phyloP scores from a whole-genome alignment of 53 echinoderm and acorn worm genomes.

The Antedon mediterranea region DNA sequence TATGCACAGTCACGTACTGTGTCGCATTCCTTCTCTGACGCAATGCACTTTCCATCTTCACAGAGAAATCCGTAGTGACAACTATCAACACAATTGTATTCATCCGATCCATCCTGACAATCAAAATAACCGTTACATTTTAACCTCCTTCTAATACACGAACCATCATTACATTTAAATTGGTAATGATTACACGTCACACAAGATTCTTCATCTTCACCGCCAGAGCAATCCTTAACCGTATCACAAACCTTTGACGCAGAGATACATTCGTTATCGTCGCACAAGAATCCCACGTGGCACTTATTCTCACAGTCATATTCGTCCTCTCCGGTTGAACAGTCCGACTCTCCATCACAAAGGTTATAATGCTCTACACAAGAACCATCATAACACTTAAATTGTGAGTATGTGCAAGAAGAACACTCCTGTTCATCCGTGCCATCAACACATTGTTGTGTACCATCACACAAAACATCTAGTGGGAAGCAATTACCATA shows the following conservation, averaged over 20 bases:
- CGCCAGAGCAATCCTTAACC: background rate
- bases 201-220: background rate
- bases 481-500: background rate
- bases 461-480: background rate
- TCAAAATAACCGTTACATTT: background rate
- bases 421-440: background rate
- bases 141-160: background rate
- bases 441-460: background rate
- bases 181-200: background rate
- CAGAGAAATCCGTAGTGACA: background rate
- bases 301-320: background rate
- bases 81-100: background rate
- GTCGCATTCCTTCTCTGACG: background rate
- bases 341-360: background rate
- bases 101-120: background rate
- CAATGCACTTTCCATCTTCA: background rate
- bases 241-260: background rate
- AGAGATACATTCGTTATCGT: background rate
- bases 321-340: background rate
- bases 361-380: background rate
- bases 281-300: background rate
- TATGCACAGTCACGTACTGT: background rate
- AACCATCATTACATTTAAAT: background rate
- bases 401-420: background rate
- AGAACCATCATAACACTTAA: background rate